These are phyloP conservation scores for Enhydra lutris DNA, from an alignment of 2,113 vertebrate genomes.

Conservation along the genomic window DNA sequence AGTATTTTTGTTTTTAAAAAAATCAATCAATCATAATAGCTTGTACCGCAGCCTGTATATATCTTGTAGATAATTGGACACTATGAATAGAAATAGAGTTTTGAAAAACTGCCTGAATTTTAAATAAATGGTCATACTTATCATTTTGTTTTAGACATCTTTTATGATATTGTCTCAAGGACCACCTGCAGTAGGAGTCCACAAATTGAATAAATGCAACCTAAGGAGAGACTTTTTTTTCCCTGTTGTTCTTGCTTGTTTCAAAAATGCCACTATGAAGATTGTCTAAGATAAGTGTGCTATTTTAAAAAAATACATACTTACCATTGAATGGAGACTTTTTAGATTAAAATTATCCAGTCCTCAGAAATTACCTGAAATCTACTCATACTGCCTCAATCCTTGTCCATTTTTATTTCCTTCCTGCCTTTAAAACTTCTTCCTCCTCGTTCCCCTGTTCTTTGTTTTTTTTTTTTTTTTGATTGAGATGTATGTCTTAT, in stretches of 20 bases:
- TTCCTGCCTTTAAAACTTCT: background rate
- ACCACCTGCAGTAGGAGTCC: constrained; percentile 10
- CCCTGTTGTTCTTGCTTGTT: background rate
- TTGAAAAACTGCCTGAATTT: constrained; percentile 44
- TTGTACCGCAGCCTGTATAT: background rate
- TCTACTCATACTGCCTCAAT: background rate
- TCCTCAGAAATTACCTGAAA: constrained; percentile 1
- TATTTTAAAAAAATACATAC: background rate
- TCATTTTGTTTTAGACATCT: constrained; percentile 43
- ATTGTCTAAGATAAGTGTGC: background rate
- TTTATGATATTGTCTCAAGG: constrained; percentile 29
- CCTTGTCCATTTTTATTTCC: background rate
- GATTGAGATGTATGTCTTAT: background rate
- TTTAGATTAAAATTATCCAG: constrained; percentile 50
- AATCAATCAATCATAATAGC: constrained; percentile 30
- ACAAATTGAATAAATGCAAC: constrained; percentile 30
- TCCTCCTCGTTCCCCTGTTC: rapidly evolving
- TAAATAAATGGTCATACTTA: constrained; percentile 44
- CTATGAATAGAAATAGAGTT: constrained; percentile 34
- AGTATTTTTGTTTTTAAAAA: constrained; percentile 51
- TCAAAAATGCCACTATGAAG: background rate
- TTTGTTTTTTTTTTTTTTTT: background rate
- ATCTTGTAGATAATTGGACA: constrained; percentile 48
- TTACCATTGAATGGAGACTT: constrained; percentile 26
- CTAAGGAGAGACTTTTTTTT: background rate